Percentiles rank a stretch among this genome's conserved stretches.
Evolutionary conservation across 2,797 vertebrate species (phyloP).

Genomic region (Myotis daubentonii): DNA sequence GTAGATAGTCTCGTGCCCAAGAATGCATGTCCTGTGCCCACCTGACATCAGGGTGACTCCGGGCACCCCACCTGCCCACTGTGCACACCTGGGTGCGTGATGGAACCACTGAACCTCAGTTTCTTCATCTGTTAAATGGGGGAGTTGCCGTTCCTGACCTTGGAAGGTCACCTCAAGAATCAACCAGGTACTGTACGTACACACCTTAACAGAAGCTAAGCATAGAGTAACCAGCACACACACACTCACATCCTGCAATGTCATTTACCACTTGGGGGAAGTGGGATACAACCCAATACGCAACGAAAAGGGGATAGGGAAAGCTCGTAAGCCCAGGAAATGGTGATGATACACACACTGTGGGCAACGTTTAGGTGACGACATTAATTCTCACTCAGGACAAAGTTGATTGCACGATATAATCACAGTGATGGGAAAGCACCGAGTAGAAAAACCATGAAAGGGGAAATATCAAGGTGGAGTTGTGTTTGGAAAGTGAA

Average conservation of each 20-base stretch:
- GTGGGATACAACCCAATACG: not conserved
- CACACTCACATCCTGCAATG: not conserved
- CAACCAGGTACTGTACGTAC: not conserved
- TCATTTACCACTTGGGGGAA: not conserved
- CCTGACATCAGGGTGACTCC: not conserved
- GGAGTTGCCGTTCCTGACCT: not conserved
- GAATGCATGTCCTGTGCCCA: not conserved
- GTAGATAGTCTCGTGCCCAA: not conserved
- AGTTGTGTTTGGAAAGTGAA: not conserved
- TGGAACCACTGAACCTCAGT: not conserved
- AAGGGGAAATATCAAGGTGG: not conserved
- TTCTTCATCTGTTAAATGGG: not conserved
- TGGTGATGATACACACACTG: not conserved
- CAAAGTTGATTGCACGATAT: not conserved
- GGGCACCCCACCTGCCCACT: not conserved
- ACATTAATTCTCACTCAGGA: not conserved
- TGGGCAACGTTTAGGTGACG: not conserved
- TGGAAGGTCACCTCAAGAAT: not conserved
- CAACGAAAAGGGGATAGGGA: not conserved
- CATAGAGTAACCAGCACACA: not conserved
- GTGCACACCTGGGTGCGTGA: not conserved
- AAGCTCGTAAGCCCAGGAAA: not conserved
- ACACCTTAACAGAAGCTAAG: not conserved
- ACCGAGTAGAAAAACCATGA: not conserved
- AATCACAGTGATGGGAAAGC: not conserved